phyloP scores from a whole-genome alignment of 2,113 vertebrate species.

The Elaphurus davidianus region DNA sequence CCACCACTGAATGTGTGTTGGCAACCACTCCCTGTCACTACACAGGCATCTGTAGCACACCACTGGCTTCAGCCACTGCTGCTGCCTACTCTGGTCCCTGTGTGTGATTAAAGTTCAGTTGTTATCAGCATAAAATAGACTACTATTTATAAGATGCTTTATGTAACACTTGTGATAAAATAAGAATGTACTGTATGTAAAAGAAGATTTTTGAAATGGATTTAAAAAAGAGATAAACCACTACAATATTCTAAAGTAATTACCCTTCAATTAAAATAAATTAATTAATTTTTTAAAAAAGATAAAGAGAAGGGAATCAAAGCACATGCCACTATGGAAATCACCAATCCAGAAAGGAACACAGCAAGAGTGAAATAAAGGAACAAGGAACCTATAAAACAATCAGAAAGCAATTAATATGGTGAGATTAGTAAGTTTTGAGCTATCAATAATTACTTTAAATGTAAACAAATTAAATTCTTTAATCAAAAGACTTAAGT shows the following conservation, averaged over 20 bases:
- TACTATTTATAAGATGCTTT: neutral
- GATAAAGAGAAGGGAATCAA: neutral
- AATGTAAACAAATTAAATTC: neutral
- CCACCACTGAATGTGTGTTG: no score
- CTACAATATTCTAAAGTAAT: neutral
- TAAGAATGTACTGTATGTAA: neutral
- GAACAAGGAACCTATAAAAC: neutral
- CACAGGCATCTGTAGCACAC: no score
- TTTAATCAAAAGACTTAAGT: neutral
- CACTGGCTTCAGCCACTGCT: neutral
- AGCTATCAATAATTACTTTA: neutral
- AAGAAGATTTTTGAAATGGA: neutral
- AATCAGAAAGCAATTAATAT: neutral
- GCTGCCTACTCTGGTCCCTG: neutral
- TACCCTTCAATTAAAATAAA: neutral
- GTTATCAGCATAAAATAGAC: neutral
- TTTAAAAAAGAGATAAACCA: neutral
- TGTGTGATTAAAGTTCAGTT: neutral
- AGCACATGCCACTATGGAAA: neutral
- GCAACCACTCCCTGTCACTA: neutral
- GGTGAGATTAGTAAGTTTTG: neutral
- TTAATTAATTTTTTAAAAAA: neutral
- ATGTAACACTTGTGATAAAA: neutral
- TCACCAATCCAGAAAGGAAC: neutral
- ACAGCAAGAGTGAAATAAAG: neutral